Percentiles rank a stretch among this genome's conserved stretches.
These are phyloP conservation scores for Cyprinodon diabolis DNA, from an alignment of 2,797 vertebrate species.

Conservation along the genomic window DNA sequence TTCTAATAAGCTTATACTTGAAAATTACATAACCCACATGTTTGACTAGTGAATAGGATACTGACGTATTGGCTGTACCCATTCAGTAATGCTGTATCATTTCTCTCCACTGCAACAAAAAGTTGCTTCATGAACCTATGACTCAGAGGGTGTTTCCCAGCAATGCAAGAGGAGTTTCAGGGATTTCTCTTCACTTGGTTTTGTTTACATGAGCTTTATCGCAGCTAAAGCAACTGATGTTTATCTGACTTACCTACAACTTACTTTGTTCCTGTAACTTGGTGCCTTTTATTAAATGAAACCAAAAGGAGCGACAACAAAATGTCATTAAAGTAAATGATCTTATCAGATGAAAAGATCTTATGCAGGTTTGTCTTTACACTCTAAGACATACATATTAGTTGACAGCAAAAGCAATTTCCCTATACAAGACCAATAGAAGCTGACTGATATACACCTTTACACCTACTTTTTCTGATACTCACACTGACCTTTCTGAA, in stretches of 20 bases:
- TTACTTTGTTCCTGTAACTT: constrained; percentile 7
- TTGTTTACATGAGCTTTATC: constrained; percentile 49
- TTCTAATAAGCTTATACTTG: constrained; percentile 2
- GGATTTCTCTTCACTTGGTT: constrained; percentile 63
- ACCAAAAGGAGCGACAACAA: constrained; percentile 3
- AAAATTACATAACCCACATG: not conserved
- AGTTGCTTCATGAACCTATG: constrained; percentile 35
- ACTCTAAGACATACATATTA: not conserved
- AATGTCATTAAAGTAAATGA: not conserved
- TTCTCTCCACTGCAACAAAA: constrained; percentile 1
- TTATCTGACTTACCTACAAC: constrained; percentile 19
- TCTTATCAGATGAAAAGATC: not conserved
- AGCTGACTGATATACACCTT: not conserved
- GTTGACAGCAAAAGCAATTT: not conserved
- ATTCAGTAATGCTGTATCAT: constrained; percentile 34
- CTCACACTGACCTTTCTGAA: not conserved
- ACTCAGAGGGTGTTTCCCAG: constrained; percentile 71
- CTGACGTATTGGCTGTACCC: constrained; percentile 9
- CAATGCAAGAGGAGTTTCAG: constrained; percentile 33
- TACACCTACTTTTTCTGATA: not conserved
- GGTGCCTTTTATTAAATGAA: constrained; percentile 13
- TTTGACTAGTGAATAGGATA: constrained; percentile 14
- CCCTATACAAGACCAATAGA: not conserved
- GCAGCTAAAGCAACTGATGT: constrained; percentile 13
- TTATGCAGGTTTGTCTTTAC: not conserved